Base-by-base conservation (phyloP, 2,888 invertebrate species). In the Leucophenga montana region DNA sequence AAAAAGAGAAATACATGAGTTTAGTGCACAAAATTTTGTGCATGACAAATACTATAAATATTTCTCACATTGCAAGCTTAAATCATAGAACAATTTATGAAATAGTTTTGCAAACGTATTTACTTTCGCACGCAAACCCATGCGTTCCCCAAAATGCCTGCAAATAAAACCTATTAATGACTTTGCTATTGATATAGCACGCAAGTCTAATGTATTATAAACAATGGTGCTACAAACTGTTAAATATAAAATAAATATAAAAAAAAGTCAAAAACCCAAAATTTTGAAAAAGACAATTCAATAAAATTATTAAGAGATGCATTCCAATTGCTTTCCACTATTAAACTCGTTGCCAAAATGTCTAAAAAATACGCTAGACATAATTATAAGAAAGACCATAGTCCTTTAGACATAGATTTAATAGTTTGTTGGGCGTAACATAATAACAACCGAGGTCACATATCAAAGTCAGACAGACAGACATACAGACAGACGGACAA, bases 341-440 rank as follows among this genome's bases (percentile, higher is more conserved):
- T 39, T 39, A 39, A 39, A 39, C 3, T 39, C 11, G 39, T 11
- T 39, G 39, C 39, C 39, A 39, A 39, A 39, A 39, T 5, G 9
- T 5, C 9, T 1, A 71, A 64, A 65, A 44, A 69, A 46, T 44
- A 20, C 59, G 57, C 33, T 66, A 61, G 53, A 56, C 68, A 61
- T 56, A 6, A 66, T 53, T 53, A 53, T 66, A 62, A 54, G 46
- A 70, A 39, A 22, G 14, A 50, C 48, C 20, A 44, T 20, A 14
- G 56, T 39, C 39, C 59, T 70, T 44, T 1, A 69, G 71, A 71
- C 71, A 77, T 77, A 74, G 75, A 77, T 72, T 70, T 84, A 83
- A 84, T 81, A 80, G 81, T 73, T 79, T 82, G 84, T 84, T 82
- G 75, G 81, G 73, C 73, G 78, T 75, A 84, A 79, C 81, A 82